These are phyloP conservation scores for Sericinus montela DNA, from an alignment of 2,888 invertebrate genomes.

Conservation along the genomic window DNA sequence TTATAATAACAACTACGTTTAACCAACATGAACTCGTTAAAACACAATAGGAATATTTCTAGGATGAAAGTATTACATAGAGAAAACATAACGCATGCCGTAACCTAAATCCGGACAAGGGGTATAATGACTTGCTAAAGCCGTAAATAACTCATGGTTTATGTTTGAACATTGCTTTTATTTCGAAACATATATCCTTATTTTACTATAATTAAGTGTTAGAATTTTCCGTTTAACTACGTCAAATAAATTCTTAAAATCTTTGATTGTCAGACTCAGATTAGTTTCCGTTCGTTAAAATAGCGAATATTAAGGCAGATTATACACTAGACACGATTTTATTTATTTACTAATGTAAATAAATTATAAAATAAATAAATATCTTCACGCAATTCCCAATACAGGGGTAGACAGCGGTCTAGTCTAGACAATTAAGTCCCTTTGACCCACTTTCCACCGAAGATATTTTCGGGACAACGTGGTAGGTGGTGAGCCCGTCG, in stretches of 20 bases:
- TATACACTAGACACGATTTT: too few relatives aligned
- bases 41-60: constrained; percentile 8
- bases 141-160: constrained; percentile 18
- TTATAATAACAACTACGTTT: constrained; percentile 4
- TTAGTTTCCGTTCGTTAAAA: not conserved
- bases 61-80: not conserved
- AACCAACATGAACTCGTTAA: constrained; percentile 1
- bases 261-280: constrained; percentile 12
- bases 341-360: too few relatives aligned
- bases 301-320: not conserved
- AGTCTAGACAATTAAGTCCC: too few relatives aligned
- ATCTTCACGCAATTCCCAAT: too few relatives aligned
- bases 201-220: constrained; percentile 14
- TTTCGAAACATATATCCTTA: constrained; percentile 15
- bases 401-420: too few relatives aligned
- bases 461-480: too few relatives aligned
- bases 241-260: constrained; percentile 13
- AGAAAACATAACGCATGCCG: not conserved
- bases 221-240: constrained; percentile 13
- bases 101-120: constrained; percentile 11
- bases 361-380: too few relatives aligned
- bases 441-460: too few relatives aligned
- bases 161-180: constrained; percentile 14
- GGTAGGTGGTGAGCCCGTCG: too few relatives aligned
- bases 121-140: constrained; percentile 15